Conservation (phyloP, 2,888 invertebrate species). For the Abrostola tripartita region DNA sequence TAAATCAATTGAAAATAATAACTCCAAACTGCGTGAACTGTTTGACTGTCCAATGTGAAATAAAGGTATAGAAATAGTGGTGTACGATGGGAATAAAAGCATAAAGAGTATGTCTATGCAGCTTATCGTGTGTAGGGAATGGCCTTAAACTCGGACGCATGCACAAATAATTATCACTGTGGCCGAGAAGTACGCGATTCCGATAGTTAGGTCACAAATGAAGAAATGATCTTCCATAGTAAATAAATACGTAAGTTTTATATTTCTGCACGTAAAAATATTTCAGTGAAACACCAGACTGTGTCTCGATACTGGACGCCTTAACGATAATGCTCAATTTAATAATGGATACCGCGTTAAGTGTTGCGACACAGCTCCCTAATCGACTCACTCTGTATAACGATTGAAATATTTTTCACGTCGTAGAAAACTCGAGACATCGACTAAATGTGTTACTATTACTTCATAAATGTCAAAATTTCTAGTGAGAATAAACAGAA, state of each 20-base stretch:
- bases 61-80: slow-evolving; percentile 61
- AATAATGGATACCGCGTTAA: slow-evolving; percentile 62
- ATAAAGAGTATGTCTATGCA: slow-evolving; percentile 73
- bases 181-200: slow-evolving; percentile 77
- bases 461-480: slow-evolving; percentile 76
- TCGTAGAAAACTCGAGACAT: slow-evolving; percentile 81
- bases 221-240: slow-evolving; percentile 85
- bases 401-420: slow-evolving; percentile 76
- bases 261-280: slow-evolving; percentile 74
- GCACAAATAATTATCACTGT: slow-evolving; percentile 77
- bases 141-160: slow-evolving; percentile 73
- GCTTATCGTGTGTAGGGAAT: slow-evolving; percentile 63
- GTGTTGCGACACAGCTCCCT: slow-evolving; percentile 63
- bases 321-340: slow-evolving; percentile 81
- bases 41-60: slow-evolving; percentile 74
- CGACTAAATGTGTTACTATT: slow-evolving; percentile 87
- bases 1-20: slow-evolving; percentile 80
- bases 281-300: slow-evolving; percentile 64
- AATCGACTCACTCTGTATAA: slow-evolving; percentile 37
- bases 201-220: slow-evolving; percentile 83
- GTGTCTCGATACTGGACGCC: slow-evolving; percentile 60
- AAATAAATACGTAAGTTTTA: slow-evolving; percentile 83
- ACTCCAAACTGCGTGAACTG: slow-evolving; percentile 72
- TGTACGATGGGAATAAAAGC: slow-evolving; percentile 64
- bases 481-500: slow-evolving; percentile 66